These are phyloP conservation scores for Malurus cyaneus DNA, from an alignment of 2,113 vertebrate species.

Conservation along the genomic window DNA sequence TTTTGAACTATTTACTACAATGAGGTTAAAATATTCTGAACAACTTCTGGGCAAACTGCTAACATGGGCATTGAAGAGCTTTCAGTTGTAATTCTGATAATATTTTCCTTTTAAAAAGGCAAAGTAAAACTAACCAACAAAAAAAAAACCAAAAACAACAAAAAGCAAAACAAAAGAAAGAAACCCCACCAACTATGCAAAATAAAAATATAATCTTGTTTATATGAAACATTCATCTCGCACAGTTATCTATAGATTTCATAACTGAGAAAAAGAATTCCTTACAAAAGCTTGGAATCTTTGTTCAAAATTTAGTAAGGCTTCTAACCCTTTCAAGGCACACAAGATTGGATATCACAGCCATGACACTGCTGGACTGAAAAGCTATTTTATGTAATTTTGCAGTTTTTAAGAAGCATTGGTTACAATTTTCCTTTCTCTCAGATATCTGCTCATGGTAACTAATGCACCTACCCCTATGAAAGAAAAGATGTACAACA, in stretches of 20 bases:
- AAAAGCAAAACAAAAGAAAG: not conserved
- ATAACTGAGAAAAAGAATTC: not conserved
- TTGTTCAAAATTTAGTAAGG: not conserved
- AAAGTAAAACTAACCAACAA: not conserved
- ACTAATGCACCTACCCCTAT: not conserved
- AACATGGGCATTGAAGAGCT: rapidly evolving
- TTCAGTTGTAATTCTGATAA: not conserved
- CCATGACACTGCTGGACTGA: not conserved
- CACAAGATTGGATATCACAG: not conserved
- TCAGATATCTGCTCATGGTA: not conserved
- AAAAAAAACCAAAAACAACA: no score
- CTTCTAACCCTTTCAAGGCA: not conserved
- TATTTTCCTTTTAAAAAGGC: not conserved
- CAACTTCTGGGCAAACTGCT: not conserved
- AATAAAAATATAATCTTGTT: not conserved
- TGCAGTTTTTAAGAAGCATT: not conserved
- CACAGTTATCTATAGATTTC: not conserved
- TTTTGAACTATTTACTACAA: not conserved
- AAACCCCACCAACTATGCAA: rapidly evolving
- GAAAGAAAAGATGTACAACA: not conserved
- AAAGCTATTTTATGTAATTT: not conserved
- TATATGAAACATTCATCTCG: not conserved
- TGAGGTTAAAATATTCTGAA: not conserved
- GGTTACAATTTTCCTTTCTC: not conserved
- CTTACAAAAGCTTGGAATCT: not conserved